Conservation (phyloP, 2,113 vertebrate species). For the Xenopus laevis region DNA sequence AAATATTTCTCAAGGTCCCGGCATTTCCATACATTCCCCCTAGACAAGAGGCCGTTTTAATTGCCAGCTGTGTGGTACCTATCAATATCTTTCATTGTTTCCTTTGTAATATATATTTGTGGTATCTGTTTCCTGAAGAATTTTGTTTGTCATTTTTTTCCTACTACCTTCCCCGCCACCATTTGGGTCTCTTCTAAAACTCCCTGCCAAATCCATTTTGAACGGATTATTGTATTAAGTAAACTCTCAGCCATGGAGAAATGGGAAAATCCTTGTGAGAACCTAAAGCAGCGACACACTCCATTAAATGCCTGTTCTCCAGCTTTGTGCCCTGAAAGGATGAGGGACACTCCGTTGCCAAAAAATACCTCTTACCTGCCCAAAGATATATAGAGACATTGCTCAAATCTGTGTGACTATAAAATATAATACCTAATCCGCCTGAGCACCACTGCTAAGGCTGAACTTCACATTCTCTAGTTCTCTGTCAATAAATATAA, state of each 20-base stretch:
- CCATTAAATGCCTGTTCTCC: background rate
- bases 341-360: background rate
- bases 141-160: no score
- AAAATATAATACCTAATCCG: background rate
- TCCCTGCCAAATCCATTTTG: slow-evolving; percentile 17
- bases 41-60: no score
- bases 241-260: slow-evolving; percentile 8
- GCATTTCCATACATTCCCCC: no score
- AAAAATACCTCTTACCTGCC: background rate
- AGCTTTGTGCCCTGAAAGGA: background rate
- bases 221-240: slow-evolving; percentile 8
- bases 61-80: no score
- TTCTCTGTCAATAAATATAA: no score
- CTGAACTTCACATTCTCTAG: no score
- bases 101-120: no score
- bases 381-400: background rate
- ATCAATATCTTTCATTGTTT: no score
- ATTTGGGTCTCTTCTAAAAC: background rate
- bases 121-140: no score
- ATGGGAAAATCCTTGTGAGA: slow-evolving; percentile 2
- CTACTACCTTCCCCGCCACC: no score
- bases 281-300: slow-evolving; percentile 9
- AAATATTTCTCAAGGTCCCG: no score
- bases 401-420: background rate
- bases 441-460: background rate